Evolutionary conservation across 2,888 invertebrate species (phyloP).

Genomic region (Tanytarsus gracilentus): DNA sequence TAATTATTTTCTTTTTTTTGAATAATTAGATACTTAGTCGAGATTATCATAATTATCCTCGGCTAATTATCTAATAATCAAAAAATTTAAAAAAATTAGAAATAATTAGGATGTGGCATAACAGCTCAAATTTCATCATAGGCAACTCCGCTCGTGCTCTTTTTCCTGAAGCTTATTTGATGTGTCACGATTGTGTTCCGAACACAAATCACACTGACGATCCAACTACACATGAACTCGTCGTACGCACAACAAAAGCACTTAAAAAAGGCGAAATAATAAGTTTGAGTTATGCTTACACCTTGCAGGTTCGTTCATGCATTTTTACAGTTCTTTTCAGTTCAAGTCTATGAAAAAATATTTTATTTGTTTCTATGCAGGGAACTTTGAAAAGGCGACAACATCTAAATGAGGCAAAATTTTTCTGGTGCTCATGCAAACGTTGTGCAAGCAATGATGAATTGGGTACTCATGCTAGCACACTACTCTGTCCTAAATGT

Average conservation of each 20-base stretch:
- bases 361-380: conserved; percentile 39
- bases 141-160: conserved; percentile 57
- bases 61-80: too few relatives aligned
- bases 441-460: conserved; percentile 71
- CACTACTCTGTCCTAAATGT: conserved; percentile 53
- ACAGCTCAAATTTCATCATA: too few relatives aligned
- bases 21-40: too few relatives aligned
- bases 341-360: not conserved
- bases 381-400: conserved; percentile 65
- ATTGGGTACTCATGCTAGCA: conserved; percentile 62
- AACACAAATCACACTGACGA: conserved; percentile 64
- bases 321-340: not conserved
- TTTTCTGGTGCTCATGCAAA: conserved; percentile 67
- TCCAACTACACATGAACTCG: conserved; percentile 49
- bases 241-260: conserved; percentile 52
- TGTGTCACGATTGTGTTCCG: conserved; percentile 67
- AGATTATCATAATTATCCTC: too few relatives aligned
- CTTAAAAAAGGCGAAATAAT: conserved; percentile 52
- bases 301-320: conserved; percentile 49
- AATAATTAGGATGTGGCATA: too few relatives aligned
- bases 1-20: too few relatives aligned
- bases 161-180: conserved; percentile 60
- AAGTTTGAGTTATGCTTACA: conserved; percentile 64
- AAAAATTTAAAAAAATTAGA: too few relatives aligned
- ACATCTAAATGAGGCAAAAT: conserved; percentile 67